phyloP scores from a whole-genome alignment of 1,140 invertebrate genomes.

The Meloidogyne floridensis region DNA sequence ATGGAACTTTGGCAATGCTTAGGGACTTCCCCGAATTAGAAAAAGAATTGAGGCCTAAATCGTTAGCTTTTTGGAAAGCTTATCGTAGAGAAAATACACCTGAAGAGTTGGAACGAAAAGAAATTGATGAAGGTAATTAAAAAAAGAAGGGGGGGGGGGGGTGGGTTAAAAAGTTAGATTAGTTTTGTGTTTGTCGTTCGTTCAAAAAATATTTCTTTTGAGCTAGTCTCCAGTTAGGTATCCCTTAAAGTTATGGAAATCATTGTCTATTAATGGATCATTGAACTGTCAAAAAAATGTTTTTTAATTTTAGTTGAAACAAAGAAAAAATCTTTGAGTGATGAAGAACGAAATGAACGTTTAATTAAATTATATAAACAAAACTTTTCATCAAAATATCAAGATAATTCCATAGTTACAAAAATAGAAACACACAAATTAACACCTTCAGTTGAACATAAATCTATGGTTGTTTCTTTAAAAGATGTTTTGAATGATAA shows the following conservation, averaged over 20 bases:
- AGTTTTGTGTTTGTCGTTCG: too few relatives aligned
- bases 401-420: conserved; percentile 27
- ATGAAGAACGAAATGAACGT: conserved; percentile 72
- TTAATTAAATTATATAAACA: conserved; percentile 61
- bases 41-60: conserved; percentile 57
- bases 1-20: conserved; percentile 68
- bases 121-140: conserved; percentile 37
- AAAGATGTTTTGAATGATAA: conserved; percentile 48
- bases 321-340: conserved; percentile 73
- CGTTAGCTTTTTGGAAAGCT: conserved; percentile 60
- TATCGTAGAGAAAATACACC: conserved; percentile 64
- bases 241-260: too few relatives aligned
- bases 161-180: too few relatives aligned
- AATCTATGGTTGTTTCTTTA: conserved; percentile 32
- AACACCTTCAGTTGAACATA: conserved; percentile 7
- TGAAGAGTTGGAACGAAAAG: conserved; percentile 41
- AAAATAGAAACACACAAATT: conserved; percentile 14
- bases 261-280: too few relatives aligned
- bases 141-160: too few relatives aligned
- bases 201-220: too few relatives aligned
- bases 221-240: too few relatives aligned
- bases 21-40: conserved; percentile 63
- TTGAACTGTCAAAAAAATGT: too few relatives aligned
- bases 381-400: conserved; percentile 51
- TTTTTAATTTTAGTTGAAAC: not conserved